Evolutionary conservation across 2,888 invertebrate species (phyloP).

Genomic region (Tipula lateralis): DNA sequence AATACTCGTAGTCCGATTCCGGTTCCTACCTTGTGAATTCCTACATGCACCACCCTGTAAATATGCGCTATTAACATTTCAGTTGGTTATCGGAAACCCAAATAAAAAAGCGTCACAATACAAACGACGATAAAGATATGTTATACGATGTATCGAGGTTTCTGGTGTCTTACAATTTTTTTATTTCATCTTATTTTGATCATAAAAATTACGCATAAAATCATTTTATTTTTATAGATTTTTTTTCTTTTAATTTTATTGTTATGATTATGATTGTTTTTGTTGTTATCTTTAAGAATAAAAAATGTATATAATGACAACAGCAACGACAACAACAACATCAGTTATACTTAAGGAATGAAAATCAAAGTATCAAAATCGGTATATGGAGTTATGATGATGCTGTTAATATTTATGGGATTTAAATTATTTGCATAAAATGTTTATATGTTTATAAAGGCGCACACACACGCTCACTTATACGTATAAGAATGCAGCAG

Average conservation of each 20-base stretch:
- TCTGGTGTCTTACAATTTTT: background rate
- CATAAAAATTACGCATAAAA: slow-evolving; percentile 19
- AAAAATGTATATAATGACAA: background rate
- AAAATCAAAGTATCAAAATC: background rate
- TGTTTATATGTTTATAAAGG: background rate
- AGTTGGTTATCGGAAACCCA: background rate
- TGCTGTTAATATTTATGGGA: background rate
- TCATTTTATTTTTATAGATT: slow-evolving; percentile 1
- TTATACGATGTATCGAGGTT: background rate
- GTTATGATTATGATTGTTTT: slow-evolving; percentile 11
- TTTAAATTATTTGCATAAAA: background rate
- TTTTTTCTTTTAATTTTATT: background rate
- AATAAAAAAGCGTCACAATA: background rate
- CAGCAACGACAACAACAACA: background rate
- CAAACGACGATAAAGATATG: background rate
- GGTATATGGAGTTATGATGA: background rate
- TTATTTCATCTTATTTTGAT: slow-evolving; percentile 9
- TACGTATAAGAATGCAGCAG: background rate
- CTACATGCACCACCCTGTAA: too few relatives aligned
- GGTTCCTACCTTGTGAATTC: too few relatives aligned
- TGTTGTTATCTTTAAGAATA: background rate
- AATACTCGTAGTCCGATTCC: too few relatives aligned
- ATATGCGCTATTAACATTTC: background rate
- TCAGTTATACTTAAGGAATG: background rate
- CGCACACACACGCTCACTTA: background rate